phyloP scores from a whole-genome alignment of 2,113 vertebrate genomes.

The Tupaia tana region DNA sequence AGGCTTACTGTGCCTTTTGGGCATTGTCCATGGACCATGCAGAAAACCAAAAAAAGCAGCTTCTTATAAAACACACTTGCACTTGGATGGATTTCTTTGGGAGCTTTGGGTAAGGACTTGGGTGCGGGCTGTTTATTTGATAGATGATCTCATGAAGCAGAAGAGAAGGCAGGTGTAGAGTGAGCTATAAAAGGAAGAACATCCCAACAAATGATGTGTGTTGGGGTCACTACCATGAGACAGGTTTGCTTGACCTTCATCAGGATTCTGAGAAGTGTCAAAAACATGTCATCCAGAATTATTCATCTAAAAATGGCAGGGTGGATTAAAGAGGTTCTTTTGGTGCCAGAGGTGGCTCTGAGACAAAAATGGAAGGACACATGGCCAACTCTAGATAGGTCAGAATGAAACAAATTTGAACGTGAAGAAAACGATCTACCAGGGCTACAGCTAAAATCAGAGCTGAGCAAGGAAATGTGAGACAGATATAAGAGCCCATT shows the following conservation, averaged over 20 bases:
- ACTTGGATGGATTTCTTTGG: not conserved
- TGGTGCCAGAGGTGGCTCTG: not conserved
- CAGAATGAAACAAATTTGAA: not conserved
- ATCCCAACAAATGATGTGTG: not conserved
- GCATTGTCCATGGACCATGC: too few species aligned
- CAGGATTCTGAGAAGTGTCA: not conserved
- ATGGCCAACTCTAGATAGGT: not conserved
- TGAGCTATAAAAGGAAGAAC: not conserved
- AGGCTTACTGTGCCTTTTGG: not conserved
- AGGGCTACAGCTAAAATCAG: not conserved
- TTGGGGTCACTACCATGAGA: not conserved
- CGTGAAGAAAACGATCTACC: not conserved
- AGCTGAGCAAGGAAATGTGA: not conserved
- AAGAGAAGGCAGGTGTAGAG: not conserved
- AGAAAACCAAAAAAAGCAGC: not conserved
- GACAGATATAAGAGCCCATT: not conserved
- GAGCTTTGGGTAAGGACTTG: not conserved
- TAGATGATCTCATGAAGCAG: not conserved
- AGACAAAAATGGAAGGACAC: not conserved
- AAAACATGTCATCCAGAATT: not conserved
- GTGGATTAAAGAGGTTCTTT: not conserved
- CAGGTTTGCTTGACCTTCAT: not conserved
- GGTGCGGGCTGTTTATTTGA: not conserved
- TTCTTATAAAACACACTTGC: not conserved
- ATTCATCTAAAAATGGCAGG: not conserved